Percentiles rank a stretch among this genome's conserved stretches.
Conservation (phyloP, 2,888 invertebrate species). For the Nemotelus nigrinus region DNA sequence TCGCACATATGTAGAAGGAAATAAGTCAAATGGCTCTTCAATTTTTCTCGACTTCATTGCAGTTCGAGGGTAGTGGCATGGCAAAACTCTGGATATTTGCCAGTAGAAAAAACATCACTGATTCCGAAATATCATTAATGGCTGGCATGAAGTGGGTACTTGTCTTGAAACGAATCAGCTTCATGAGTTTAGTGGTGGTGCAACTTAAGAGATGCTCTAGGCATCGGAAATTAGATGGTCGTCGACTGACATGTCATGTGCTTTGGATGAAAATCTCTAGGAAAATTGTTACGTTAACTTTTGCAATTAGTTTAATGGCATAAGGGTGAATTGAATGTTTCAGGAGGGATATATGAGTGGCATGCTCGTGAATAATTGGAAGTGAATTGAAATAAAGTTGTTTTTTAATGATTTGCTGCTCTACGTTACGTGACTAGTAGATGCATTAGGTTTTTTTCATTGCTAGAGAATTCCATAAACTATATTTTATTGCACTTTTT, state of each 20-base stretch:
- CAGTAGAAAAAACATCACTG: slow-evolving; percentile 17
- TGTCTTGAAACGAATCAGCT: slow-evolving; percentile 10
- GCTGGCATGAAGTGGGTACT: slow-evolving; percentile 21
- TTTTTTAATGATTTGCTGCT: too few relatives aligned
- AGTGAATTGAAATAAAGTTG: too few relatives aligned
- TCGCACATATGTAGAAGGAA: slow-evolving; percentile 42
- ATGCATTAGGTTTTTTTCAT: too few relatives aligned
- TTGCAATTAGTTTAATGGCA: slow-evolving; percentile 42
- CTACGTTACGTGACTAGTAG: too few relatives aligned
- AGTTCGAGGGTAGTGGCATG: slow-evolving; percentile 15
- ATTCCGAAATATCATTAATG: slow-evolving; percentile 37
- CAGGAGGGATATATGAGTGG: not conserved
- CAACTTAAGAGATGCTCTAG: slow-evolving; percentile 34
- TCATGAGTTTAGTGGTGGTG: slow-evolving; percentile 26
- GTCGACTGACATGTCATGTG: slow-evolving; percentile 30
- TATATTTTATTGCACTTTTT: too few relatives aligned
- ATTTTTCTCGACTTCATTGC: slow-evolving; percentile 37
- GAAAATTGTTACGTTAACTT: slow-evolving; percentile 43
- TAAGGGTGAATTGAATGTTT: not conserved
- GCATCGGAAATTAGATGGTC: slow-evolving; percentile 43
- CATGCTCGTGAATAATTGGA: too few relatives aligned
- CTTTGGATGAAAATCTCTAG: slow-evolving; percentile 12
- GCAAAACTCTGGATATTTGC: not conserved
- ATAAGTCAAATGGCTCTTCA: slow-evolving; percentile 50
- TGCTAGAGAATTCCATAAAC: too few relatives aligned